These are phyloP conservation scores for Lathronympha strigana DNA, from an alignment of 2,888 invertebrate species.

Conservation along the genomic window DNA sequence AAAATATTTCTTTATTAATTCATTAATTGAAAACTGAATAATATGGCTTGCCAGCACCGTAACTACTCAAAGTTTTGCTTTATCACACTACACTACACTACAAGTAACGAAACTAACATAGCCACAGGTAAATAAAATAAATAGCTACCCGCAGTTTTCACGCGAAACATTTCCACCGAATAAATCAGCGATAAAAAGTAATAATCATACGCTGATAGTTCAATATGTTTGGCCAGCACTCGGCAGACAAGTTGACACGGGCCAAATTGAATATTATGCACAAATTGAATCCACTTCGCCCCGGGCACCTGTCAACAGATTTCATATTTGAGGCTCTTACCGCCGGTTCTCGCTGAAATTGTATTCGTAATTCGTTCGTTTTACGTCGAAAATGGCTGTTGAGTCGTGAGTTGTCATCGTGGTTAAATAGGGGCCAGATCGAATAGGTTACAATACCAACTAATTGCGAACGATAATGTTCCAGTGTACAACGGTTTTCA, in stretches of 20 bases:
- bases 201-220: conserved; percentile 46
- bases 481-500: too few species aligned
- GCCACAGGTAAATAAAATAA: too few species aligned
- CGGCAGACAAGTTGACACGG: conserved; percentile 60
- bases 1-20: too few species aligned
- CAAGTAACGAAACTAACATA: too few species aligned
- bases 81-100: too few species aligned
- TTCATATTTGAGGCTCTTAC: conserved; percentile 47
- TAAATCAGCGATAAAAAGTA: conserved; percentile 29
- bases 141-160: background rate
- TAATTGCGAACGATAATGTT: too few species aligned
- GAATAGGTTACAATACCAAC: background rate
- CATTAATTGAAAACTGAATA: too few species aligned
- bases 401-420: conserved; percentile 5
- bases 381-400: conserved; percentile 13
- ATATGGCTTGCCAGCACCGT: too few species aligned
- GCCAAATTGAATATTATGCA: conserved; percentile 74
- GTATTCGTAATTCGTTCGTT: conserved; percentile 12
- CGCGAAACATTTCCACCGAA: background rate
- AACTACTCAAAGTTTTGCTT: too few species aligned
- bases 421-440: background rate
- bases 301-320: conserved; percentile 62
- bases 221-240: conserved; percentile 58
- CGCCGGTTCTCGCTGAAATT: conserved; percentile 45
- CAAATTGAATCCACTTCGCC: conserved; percentile 63